Evolutionary conservation across 2,797 vertebrate genomes (phyloP).

Genomic region (Chaetodon trifasciatus): DNA sequence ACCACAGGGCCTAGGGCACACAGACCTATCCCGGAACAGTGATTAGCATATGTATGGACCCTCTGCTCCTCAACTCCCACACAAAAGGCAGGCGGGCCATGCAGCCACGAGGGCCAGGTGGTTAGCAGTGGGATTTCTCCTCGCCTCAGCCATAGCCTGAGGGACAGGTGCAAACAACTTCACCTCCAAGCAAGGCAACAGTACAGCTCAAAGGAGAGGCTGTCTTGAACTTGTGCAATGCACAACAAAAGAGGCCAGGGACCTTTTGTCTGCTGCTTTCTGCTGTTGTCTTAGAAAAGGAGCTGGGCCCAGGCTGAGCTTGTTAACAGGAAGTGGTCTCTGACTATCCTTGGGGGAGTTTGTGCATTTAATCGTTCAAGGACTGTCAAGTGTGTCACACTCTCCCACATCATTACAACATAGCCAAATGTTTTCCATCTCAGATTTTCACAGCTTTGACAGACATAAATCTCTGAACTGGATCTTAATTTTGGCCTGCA

Average conservation of each 20-base stretch:
- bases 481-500: constrained; percentile 32
- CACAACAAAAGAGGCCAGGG: constrained; percentile 69
- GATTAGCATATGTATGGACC: constrained; percentile 89
- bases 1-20: constrained; percentile 72
- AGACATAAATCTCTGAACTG: constrained; percentile 20
- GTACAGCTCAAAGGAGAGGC: constrained; percentile 75
- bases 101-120: constrained; percentile 85
- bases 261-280: constrained; percentile 77
- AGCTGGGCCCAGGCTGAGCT: constrained; percentile 57
- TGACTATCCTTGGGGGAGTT: constrained; percentile 59
- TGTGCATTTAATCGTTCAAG: constrained; percentile 56
- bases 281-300: constrained; percentile 61
- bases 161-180: constrained; percentile 85
- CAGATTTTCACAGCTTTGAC: constrained; percentile 36
- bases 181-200: constrained; percentile 79
- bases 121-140: constrained; percentile 83
- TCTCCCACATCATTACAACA: constrained; percentile 48
- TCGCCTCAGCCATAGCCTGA: constrained; percentile 66
- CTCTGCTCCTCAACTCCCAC: constrained; percentile 80
- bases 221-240: constrained; percentile 70
- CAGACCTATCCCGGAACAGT: constrained; percentile 73
- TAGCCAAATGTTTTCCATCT: constrained; percentile 51
- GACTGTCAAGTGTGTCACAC: constrained; percentile 45
- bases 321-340: constrained; percentile 80
- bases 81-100: constrained; percentile 82